Evolutionary conservation across 2,113 vertebrate genomes (phyloP), one percentile per base, ranked within the genome.

Genomic region (Podarcis raffonei): DNA sequence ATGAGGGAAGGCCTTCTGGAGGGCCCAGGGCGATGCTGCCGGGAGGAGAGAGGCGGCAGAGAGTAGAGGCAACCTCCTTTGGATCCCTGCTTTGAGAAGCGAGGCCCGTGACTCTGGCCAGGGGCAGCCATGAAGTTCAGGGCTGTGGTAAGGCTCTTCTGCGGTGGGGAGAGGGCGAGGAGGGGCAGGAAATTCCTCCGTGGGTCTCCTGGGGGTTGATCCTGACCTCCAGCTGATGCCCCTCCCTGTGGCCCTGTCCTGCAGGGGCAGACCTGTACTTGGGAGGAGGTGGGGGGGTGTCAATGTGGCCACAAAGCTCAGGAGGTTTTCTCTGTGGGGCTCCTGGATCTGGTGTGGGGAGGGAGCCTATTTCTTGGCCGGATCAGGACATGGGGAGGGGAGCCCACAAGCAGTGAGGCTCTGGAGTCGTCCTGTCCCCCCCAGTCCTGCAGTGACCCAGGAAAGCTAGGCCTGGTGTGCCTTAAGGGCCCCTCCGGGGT

Each of bases 51-150:
- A 32, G 42, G 85, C 91, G 91, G 75, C 89, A 94, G 94, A 94
- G 92, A 94, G 95, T 68, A 85, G 92, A 53, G 94, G 89, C 92
- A 86, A 94, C 3, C 91, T 94, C 92, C 93, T 90, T 92, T 85
- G 68, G 89, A 84, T 62, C 42, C 90, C 92, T 89, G 93, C 91
- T 86, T 90, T 91, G 74, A 76, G 83, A 76, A 83, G 91, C 90
- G 22, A 92, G 25, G 32, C 5, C 84, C 27, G 81, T 11, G 12
- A 89, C 83, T 80, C 90, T 90, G 93, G 62, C 72, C 5, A 90
- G 88, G 92, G 89, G 82, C 94, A 88, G 71, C 90, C 27, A 96
- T 96, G 96, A 96, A 94, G 94, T 95, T 95, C 95, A 90, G 95
- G 93, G 93, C 93, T 0, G 91, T 91, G 94, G 96, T 95, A 92